Base-by-base conservation (phyloP, 2,113 vertebrate genomes). In the Passer montanus region DNA sequence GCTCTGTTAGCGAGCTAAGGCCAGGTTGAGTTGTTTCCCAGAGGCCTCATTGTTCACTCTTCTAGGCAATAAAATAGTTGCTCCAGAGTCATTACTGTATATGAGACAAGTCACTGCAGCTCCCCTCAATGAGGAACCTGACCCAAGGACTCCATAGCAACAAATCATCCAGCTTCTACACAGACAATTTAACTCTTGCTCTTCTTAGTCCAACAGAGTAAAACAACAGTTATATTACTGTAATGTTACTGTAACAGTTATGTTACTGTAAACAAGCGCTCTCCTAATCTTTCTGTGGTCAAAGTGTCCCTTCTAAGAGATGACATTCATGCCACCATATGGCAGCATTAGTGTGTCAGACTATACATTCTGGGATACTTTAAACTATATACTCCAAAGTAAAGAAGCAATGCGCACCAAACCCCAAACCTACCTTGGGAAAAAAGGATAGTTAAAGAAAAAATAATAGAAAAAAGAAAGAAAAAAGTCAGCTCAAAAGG, bases 21-120 rank as follows among this genome's bases (percentile, higher is more conserved):
- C 72, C 63, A 89, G 55, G 60, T 8, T 90, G 49, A 66, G 67
- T 39, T 86, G 33, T 12, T 16, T 89, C 83, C 90, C 91, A 74
- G 50, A 92, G 76, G 72, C 16, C 76, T 89, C 79, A 81, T 74
- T 90, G 43, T 94, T 95, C 90, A 90, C 26, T 89, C 31, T 86
- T 89, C 33, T 26, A 84, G 43, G 55, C 72, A 93, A 63, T 67
- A 70, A 95, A 90, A 50, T 67, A 66, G 72, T 63, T 83, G 31
- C 30, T 84, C 21, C 39, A 39, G n/a, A 85, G 86, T 49, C 76
- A 89, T 84, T 87, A 88, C 30, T 52, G 30, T 39, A 16, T 52
- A 70, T 41, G 27, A 93, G 39, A 87, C 23, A 88, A 84, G 73
- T 75, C 33, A 3, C 33, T 89, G 67, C 46, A 84, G n/a, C 39